Conservation (phyloP, 1,140 invertebrate species). For the Drosophila jambulina region DNA sequence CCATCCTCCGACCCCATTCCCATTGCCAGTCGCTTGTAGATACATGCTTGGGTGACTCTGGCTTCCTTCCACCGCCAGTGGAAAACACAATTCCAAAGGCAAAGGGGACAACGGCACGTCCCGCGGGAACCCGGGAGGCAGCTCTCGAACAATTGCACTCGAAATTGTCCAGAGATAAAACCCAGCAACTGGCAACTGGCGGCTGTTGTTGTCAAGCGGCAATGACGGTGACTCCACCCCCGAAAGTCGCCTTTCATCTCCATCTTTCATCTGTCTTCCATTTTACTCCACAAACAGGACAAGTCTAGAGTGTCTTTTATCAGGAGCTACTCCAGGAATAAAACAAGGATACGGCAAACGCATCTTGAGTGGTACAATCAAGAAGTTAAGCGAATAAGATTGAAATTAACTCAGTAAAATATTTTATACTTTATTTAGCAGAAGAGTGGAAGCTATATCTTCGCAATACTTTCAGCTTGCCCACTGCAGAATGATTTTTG, state of each 20-base stretch:
- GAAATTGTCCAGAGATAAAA: slow-evolving; percentile 65
- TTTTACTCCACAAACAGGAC: slow-evolving; percentile 18
- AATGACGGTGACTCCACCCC: slow-evolving; percentile 13
- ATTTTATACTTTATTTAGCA: neutral
- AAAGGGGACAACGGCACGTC: slow-evolving; percentile 51
- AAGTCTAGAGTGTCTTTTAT: slow-evolving; percentile 14
- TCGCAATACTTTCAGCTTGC: neutral
- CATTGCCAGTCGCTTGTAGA: slow-evolving; percentile 36
- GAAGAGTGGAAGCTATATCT: neutral
- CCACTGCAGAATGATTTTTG: neutral
- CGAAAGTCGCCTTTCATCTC: slow-evolving; percentile 5
- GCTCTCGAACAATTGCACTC: slow-evolving; percentile 60
- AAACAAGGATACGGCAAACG: neutral
- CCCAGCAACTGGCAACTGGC: slow-evolving; percentile 7
- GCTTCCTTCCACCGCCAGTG: slow-evolving; percentile 54
- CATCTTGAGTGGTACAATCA: slow-evolving; percentile 4
- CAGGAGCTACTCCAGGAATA: slow-evolving; percentile 1
- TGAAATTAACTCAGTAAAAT: neutral
- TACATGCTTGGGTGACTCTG: slow-evolving; percentile 65
- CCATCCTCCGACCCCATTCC: slow-evolving; percentile 4
- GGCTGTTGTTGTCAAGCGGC: slow-evolving; percentile 17
- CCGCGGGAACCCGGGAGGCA: slow-evolving; percentile 42
- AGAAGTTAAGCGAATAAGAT: neutral
- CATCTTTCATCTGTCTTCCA: slow-evolving; percentile 24
- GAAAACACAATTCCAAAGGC: slow-evolving; percentile 55